Conservation (phyloP, 2,113 vertebrate species). For the Notarius quadriscutis region DNA sequence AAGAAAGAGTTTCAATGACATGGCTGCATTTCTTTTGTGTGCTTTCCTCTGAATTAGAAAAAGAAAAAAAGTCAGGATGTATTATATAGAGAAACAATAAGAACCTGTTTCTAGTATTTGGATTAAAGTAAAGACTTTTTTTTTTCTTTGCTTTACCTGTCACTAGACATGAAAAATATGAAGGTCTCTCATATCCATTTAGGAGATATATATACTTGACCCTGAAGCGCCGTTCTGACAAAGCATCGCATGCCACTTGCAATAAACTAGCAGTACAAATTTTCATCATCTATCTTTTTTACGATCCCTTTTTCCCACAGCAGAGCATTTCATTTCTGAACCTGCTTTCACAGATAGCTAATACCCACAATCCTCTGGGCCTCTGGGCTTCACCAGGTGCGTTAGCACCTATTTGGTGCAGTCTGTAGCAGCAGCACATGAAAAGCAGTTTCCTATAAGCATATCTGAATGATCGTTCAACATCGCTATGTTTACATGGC, state of each 20-base stretch:
- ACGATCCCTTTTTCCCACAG: slow-evolving; percentile 17
- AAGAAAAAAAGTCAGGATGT: background rate
- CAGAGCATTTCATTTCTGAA: slow-evolving; percentile 51
- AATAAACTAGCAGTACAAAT: slow-evolving; percentile 40
- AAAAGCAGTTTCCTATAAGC: background rate
- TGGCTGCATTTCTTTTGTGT: background rate
- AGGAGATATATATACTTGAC: slow-evolving; percentile 17
- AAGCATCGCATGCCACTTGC: slow-evolving; percentile 31
- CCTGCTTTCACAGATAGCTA: slow-evolving; percentile 37
- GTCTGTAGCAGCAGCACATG: background rate
- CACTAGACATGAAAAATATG: background rate
- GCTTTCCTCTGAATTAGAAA: background rate
- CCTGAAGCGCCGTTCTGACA: background rate
- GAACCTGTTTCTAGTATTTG: background rate
- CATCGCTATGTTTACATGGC: background rate
- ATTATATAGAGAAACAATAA: background rate
- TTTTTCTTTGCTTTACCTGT: slow-evolving; percentile 4
- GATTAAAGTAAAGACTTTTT: background rate
- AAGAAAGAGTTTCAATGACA: slow-evolving; percentile 43
- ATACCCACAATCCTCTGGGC: slow-evolving; percentile 54
- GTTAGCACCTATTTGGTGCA: slow-evolving; percentile 46
- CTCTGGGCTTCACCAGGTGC: slow-evolving; percentile 53
- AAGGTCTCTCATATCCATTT: slow-evolving; percentile 16
- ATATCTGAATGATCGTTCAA: background rate
- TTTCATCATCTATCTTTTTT: slow-evolving; percentile 34